A percentile compares a stretch with the other conserved stretches of the same genome.
Evolutionary conservation across 2,113 vertebrate species (phyloP).

Genomic region (Lepidothrix coronata): DNA sequence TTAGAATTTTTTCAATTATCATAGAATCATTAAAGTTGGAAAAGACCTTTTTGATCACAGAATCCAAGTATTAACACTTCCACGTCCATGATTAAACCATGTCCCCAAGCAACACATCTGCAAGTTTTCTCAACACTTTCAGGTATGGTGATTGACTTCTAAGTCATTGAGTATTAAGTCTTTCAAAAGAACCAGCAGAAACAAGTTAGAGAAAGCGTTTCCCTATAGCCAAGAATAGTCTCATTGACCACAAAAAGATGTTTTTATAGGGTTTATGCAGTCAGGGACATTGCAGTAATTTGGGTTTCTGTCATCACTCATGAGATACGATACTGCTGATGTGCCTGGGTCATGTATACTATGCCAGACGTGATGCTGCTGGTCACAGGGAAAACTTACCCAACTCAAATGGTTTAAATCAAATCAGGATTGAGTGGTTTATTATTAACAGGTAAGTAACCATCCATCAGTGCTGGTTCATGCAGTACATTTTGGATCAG

Average conservation of each 20-base stretch:
- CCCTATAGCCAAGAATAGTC: background rate
- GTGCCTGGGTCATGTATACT: background rate
- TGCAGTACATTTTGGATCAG: background rate
- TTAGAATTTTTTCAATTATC: background rate
- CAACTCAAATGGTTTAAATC: background rate
- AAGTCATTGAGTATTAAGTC: background rate
- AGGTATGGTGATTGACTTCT: background rate
- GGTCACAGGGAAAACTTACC: background rate
- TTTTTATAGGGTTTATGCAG: background rate
- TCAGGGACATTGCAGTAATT: background rate
- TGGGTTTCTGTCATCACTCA: background rate
- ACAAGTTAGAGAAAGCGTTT: background rate
- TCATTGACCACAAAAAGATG: background rate
- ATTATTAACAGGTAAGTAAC: conserved; percentile 24
- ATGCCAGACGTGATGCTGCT: background rate
- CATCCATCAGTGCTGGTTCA: background rate
- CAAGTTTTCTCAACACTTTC: background rate
- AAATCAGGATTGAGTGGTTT: background rate
- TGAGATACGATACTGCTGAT: background rate
- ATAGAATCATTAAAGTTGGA: background rate
- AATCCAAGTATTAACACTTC: background rate
- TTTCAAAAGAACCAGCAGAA: background rate
- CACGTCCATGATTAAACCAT: background rate
- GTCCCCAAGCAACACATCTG: background rate
- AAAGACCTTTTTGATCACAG: background rate